Evolutionary conservation across 2,113 vertebrate genomes (phyloP).

Genomic region (Lichenostomus cassidix): DNA sequence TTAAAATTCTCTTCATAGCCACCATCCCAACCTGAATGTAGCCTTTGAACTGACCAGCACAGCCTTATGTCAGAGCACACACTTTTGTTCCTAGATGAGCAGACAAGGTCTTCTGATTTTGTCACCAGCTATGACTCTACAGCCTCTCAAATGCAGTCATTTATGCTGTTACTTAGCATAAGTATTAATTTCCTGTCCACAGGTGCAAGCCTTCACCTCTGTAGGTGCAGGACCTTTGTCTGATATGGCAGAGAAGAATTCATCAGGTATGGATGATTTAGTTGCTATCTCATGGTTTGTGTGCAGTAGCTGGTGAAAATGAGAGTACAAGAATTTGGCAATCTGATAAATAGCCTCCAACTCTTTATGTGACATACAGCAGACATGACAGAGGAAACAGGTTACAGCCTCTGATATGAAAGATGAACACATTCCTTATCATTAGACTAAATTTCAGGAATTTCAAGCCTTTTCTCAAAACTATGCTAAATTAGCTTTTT

Average conservation of each 20-base stretch:
- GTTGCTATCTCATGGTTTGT: background rate
- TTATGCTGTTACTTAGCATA: background rate
- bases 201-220: constrained; percentile 74
- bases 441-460: background rate
- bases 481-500: background rate
- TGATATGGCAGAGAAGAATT: constrained; percentile 46
- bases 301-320: background rate
- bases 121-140: background rate
- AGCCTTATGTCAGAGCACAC: background rate
- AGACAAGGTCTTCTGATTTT: background rate
- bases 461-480: background rate
- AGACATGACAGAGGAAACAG: background rate
- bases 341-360: background rate
- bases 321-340: background rate
- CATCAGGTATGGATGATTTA: constrained; percentile 61
- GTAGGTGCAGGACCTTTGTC: constrained; percentile 74
- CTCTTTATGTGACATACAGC: background rate
- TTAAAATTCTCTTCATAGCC: background rate
- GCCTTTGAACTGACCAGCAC: background rate
- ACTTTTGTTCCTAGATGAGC: background rate
- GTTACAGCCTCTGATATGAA: background rate
- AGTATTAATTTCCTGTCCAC: background rate
- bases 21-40: background rate
- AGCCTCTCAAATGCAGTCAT: background rate
- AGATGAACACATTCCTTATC: background rate